Percentiles rank a stretch among this genome's conserved stretches.
phyloP scores from a whole-genome alignment of 1,140 invertebrate species.

The Hesperophylax magnus region DNA sequence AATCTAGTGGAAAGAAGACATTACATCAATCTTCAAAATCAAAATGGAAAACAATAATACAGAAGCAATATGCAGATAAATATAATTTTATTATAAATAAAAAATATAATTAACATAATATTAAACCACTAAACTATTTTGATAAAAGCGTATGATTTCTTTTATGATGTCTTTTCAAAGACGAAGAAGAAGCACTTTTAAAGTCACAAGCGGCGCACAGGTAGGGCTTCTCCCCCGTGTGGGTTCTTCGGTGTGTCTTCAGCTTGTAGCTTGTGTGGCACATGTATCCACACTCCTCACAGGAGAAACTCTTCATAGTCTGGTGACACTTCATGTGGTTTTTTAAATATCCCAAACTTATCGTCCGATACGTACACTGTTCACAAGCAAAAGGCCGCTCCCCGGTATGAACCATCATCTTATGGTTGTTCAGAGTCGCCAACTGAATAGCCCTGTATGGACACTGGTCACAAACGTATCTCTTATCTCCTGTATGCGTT shows the following conservation, averaged over 20 bases:
- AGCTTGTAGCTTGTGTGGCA: conserved; percentile 44
- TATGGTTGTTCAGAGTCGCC: conserved; percentile 42
- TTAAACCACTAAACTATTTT: neutral
- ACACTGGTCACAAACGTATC: conserved; percentile 46
- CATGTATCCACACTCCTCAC: conserved; percentile 40
- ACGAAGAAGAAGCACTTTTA: conserved; percentile 37
- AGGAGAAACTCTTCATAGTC: conserved; percentile 39
- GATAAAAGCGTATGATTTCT: conserved; percentile 3
- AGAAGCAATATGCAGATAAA: neutral
- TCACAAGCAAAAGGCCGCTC: conserved; percentile 50
- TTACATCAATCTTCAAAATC: neutral
- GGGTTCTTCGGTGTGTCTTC: conserved; percentile 47
- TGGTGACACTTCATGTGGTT: conserved; percentile 38
- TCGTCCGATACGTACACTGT: conserved; percentile 40
- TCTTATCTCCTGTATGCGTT: conserved; percentile 39
- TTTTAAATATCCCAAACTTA: conserved; percentile 38
- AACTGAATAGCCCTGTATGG: conserved; percentile 45
- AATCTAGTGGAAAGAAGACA: no score
- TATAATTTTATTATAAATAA: neutral
- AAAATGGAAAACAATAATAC: neutral
- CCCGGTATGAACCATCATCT: conserved; percentile 43
- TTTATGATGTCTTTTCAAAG: conserved; percentile 34
- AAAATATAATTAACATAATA: neutral
- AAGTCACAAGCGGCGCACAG: conserved; percentile 41
- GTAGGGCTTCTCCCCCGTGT: conserved; percentile 41